Conservation (phyloP, 1,140 invertebrate genomes). For the Thalassaphorura encarpata region DNA sequence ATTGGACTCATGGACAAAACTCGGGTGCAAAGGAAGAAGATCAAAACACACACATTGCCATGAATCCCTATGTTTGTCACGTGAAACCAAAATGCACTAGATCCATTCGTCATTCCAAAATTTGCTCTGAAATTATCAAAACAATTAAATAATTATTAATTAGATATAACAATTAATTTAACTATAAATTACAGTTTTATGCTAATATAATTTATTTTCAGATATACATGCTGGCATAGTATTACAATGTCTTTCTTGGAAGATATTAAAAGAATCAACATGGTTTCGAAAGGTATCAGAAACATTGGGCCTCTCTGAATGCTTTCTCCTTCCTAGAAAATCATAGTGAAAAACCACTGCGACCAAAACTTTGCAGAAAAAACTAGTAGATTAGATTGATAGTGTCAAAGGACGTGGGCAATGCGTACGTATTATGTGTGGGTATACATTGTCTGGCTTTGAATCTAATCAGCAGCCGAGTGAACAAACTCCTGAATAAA, state of each 20-base stretch:
- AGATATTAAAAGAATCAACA: background rate
- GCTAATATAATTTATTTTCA: background rate
- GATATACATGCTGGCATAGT: background rate
- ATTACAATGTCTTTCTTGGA: background rate
- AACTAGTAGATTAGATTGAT: no score
- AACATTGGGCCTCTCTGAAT: background rate
- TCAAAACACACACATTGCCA: conserved; percentile 55
- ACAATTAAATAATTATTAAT: conserved; percentile 1
- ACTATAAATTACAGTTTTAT: background rate
- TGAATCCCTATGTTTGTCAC: conserved; percentile 50
- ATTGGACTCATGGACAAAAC: conserved; percentile 53
- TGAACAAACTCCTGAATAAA: no score
- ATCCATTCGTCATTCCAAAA: conserved; percentile 50
- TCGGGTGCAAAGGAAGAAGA: conserved; percentile 53
- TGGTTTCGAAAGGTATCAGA: background rate
- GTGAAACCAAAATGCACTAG: conserved; percentile 63
- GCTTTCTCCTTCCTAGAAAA: background rate
- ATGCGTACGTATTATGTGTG: no score
- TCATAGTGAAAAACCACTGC: no score
- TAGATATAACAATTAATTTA: background rate
- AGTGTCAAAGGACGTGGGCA: no score
- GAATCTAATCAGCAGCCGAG: no score
- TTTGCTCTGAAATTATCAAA: conserved; percentile 52
- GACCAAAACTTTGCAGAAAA: no score
- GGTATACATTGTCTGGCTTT: no score